These are phyloP conservation scores for Hypsopygia costalis DNA, from an alignment of 2,888 invertebrate genomes.

Conservation along the genomic window DNA sequence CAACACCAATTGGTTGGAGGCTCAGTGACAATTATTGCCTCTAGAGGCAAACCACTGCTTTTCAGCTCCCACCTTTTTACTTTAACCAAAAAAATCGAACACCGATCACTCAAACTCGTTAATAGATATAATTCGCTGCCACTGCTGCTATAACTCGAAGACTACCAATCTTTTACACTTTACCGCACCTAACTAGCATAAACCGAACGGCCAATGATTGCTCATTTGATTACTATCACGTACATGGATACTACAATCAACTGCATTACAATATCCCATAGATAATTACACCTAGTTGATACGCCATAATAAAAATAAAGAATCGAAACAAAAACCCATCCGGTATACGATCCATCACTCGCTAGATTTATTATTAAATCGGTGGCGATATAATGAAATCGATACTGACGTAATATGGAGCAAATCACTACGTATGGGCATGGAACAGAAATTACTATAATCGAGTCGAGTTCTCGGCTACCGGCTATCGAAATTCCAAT, in stretches of 20 bases:
- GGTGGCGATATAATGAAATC: constrained; percentile 67
- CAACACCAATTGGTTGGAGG: too few relatives aligned
- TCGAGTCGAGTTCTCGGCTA: constrained; percentile 43
- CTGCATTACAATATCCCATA: constrained; percentile 24
- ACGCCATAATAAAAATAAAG: constrained; percentile 46
- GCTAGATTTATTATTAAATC: constrained; percentile 56
- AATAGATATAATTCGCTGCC: neutral
- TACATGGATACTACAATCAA: constrained; percentile 7
- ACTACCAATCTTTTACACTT: constrained; percentile 6
- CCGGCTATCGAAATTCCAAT: constrained; percentile 34
- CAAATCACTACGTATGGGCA: constrained; percentile 48
- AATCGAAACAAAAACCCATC: constrained; percentile 55
- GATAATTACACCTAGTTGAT: constrained; percentile 57
- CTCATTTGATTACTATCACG: constrained; percentile 10
- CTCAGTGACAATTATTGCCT: too few relatives aligned
- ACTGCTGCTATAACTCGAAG: neutral
- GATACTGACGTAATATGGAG: constrained; percentile 60
- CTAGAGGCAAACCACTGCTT: too few relatives aligned
- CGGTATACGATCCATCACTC: constrained; percentile 44
- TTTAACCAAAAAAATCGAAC: neutral
- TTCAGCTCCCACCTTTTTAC: too few relatives aligned
- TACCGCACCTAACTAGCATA: constrained; percentile 4
- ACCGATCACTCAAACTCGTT: neutral
- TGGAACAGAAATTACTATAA: constrained; percentile 61
- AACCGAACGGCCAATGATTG: constrained; percentile 8